These are phyloP conservation scores for Sebastes flavidus DNA, from an alignment of 2,797 vertebrate species.

Conservation along the genomic window DNA sequence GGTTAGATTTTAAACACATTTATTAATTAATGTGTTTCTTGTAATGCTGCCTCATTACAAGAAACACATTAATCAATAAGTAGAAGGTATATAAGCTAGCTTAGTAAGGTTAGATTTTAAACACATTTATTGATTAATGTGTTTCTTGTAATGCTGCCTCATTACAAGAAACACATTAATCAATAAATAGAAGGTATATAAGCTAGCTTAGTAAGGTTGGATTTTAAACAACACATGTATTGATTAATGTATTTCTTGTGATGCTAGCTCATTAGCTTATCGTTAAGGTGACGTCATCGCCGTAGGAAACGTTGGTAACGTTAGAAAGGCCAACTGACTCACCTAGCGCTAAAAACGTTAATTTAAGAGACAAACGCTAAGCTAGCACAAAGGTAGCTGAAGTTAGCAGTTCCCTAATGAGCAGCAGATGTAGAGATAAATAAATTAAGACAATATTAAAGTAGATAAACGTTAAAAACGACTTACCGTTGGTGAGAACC, in stretches of 20 bases:
- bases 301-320: background rate
- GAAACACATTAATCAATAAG: too few relatives aligned
- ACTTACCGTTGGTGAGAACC: rapidly evolving
- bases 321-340: background rate
- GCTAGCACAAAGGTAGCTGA: rapidly evolving
- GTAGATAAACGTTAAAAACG: rapidly evolving
- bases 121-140: background rate
- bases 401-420: rapidly evolving
- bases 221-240: background rate
- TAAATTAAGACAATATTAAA: rapidly evolving
- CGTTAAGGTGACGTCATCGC: background rate
- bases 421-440: rapidly evolving
- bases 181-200: rapidly evolving
- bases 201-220: too few relatives aligned
- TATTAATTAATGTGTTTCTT: rapidly evolving
- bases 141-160: rapidly evolving
- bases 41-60: rapidly evolving
- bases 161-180: too few relatives aligned
- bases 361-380: rapidly evolving
- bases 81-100: background rate
- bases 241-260: rapidly evolving
- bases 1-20: rapidly evolving
- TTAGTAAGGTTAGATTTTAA: background rate
- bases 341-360: background rate
- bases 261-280: background rate